Base-by-base conservation (phyloP, 2,888 invertebrate genomes). In the Penaeus monodon region DNA sequence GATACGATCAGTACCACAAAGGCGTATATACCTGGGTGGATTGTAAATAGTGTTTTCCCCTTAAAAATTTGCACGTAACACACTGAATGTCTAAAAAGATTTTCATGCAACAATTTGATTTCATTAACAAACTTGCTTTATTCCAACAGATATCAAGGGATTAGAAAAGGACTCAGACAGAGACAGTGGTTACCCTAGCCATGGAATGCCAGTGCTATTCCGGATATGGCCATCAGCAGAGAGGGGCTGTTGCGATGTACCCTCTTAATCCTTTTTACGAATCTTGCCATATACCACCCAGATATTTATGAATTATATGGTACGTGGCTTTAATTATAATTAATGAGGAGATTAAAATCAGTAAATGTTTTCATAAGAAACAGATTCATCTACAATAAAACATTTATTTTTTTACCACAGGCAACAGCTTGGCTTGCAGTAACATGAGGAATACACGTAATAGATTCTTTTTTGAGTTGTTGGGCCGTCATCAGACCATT, bases 381-480 rank as follows among this genome's bases (percentile, higher is more conserved):
- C n/a, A 57, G 57, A 57, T 57, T 57, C n/a, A 17, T 57, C 3
- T 63, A 8, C 14, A n/a, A 20, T 57, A 44, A 20, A 17, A 57
- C 2, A 57, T 57, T 14, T 20, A 17, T 17, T 20, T 57, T 57
- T 57, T 57, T 14, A 14, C 57, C 17, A 57, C 57, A 95, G 96
- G 84, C 98, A 98, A 91, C 94, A 99, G 64, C 96, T 97, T 63
- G 95, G 96, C 2, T 93, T 99, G 88, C 99, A 0, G 99, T 99
- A n/a, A n/a, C n/a, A 0, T 99, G 99, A n/a, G 95, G 99, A 99
- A 92, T 99, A 99, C 93, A n/a, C 96, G 97, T 91, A 95, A 96
- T 1, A 98, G 99, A 93, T 99, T 99, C 92, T 97, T n/a, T n/a
- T n/a, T 98, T 96, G 95, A 98, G 91, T 94, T 98, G 68, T 93